Conservation (phyloP, 2,113 vertebrate genomes). For the Thermophis baileyi region DNA sequence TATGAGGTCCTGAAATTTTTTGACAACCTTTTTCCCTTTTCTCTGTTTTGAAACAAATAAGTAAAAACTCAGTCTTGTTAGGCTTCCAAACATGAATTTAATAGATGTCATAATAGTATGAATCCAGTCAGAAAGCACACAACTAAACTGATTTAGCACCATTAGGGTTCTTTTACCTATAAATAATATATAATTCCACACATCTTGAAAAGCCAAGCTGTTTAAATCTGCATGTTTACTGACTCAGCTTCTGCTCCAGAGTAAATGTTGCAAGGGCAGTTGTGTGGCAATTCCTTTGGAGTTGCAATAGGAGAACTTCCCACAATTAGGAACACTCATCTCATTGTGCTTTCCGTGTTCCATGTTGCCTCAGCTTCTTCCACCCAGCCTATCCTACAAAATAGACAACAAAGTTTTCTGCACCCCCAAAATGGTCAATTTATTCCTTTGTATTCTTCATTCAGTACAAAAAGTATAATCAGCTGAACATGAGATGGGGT, state of each 20-base stretch:
- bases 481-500: background rate
- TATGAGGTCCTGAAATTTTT: background rate
- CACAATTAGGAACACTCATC: background rate
- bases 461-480: background rate
- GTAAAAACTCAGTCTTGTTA: background rate
- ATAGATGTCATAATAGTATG: background rate
- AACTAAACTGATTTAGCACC: background rate
- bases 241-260: background rate
- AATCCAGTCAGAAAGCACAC: background rate
- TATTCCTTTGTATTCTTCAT: background rate
- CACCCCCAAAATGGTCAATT: background rate
- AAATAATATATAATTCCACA: background rate
- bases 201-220: background rate
- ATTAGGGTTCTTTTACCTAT: background rate
- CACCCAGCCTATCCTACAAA: background rate
- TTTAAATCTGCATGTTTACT: background rate
- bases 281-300: background rate
- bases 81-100: background rate
- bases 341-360: background rate
- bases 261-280: background rate
- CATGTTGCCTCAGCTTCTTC: background rate
- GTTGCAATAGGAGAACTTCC: background rate
- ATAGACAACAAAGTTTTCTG: background rate
- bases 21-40: background rate
- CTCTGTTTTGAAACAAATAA: background rate